Evolutionary conservation across 1,140 invertebrate genomes (phyloP).

Genomic region (Drosophila lini): DNA sequence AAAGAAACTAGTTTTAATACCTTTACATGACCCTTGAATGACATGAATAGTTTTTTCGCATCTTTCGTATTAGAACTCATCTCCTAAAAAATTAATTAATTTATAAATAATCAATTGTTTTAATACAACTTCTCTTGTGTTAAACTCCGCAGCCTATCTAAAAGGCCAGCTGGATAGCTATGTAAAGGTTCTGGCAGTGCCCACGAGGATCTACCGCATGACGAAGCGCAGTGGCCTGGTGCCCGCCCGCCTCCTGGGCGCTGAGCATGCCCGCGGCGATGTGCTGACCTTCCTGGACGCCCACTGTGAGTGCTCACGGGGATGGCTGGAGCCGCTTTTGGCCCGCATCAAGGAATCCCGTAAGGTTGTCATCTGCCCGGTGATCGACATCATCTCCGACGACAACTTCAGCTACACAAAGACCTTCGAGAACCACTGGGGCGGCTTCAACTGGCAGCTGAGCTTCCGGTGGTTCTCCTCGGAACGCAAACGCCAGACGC

Average conservation of each 20-base stretch:
- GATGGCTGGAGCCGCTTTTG: slow-evolving; percentile 96
- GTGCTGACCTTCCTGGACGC: slow-evolving; percentile 94
- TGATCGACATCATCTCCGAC: slow-evolving; percentile 98
- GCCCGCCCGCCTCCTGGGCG: slow-evolving; percentile 93
- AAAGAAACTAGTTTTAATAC: background rate
- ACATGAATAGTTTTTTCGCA: background rate
- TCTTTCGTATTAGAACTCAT: background rate
- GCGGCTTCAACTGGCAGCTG: slow-evolving; percentile 98
- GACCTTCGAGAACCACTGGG: slow-evolving; percentile 97
- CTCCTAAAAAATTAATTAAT: too few relatives aligned
- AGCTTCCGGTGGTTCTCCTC: slow-evolving; percentile 90
- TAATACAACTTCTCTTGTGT: too few relatives aligned
- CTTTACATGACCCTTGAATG: background rate
- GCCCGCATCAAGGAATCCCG: slow-evolving; percentile 90
- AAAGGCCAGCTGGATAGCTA: slow-evolving; percentile 91
- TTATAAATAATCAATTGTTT: too few relatives aligned
- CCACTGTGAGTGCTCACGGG: slow-evolving; percentile 95
- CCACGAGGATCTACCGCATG: slow-evolving; percentile 89
- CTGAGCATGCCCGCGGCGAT: slow-evolving; percentile 90
- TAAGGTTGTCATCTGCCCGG: slow-evolving; percentile 94
- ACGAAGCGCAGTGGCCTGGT: slow-evolving; percentile 92
- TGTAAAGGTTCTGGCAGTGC: slow-evolving; percentile 88
- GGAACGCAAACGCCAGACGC: slow-evolving; percentile 49
- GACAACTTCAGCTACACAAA: slow-evolving; percentile 95
- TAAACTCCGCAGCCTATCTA: slow-evolving; percentile 88